These are phyloP conservation scores for Delichon dasypus DNA, from an alignment of 2,797 vertebrate genomes.

Conservation along the genomic window DNA sequence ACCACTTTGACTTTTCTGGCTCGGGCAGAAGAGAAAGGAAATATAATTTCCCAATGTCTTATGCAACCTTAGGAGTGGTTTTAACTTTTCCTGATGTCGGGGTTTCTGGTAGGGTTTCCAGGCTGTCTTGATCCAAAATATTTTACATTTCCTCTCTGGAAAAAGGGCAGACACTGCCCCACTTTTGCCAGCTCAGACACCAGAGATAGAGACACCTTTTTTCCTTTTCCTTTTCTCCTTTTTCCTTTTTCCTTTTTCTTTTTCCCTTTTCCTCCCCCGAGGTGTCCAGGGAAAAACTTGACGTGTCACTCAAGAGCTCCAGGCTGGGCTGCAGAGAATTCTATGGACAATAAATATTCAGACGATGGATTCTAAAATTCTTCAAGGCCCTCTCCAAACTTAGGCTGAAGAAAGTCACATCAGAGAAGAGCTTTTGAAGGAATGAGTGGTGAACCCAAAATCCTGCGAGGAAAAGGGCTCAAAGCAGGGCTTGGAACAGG, in stretches of 20 bases:
- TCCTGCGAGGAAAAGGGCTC: background rate
- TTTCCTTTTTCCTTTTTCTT: background rate
- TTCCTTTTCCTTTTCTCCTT: no score
- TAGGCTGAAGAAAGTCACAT: background rate
- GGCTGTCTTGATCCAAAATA: background rate
- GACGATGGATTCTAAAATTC: background rate
- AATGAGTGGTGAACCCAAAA: background rate
- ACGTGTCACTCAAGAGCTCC: background rate
- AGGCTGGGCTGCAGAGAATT: background rate
- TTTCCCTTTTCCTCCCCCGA: fast-evolving
- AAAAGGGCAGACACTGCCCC: background rate
- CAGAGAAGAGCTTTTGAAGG: background rate
- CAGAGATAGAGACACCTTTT: background rate
- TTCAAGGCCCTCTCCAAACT: background rate
- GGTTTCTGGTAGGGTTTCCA: background rate
- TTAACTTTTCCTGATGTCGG: background rate
- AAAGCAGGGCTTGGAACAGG: background rate
- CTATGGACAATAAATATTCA: background rate
- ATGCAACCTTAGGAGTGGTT: background rate
- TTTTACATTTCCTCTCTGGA: background rate
- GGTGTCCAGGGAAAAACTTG: background rate
- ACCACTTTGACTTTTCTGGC: background rate
- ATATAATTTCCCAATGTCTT: background rate
- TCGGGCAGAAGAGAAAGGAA: background rate
- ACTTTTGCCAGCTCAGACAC: background rate